phyloP scores from a whole-genome alignment of 2,113 vertebrate species.

The Aegypius monachus region DNA sequence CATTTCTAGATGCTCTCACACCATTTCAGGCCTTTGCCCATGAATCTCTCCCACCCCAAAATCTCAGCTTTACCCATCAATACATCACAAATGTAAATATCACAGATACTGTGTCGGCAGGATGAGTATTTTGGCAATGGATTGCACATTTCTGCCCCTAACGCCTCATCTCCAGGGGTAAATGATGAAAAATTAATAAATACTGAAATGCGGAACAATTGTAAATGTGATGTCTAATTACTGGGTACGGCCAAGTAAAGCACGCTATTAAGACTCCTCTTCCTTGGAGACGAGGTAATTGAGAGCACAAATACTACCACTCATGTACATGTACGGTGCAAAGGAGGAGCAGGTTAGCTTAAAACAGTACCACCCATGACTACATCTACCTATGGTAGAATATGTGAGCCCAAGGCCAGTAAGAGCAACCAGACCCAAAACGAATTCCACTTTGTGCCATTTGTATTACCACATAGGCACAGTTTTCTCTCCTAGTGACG shows the following conservation, averaged over 20 bases:
- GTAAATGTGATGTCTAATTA: not conserved
- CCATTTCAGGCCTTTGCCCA: not conserved
- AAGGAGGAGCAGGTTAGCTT: not conserved
- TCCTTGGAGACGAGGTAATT: not conserved
- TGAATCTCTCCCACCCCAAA: not conserved
- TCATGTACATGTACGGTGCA: not conserved
- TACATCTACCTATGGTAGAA: not conserved
- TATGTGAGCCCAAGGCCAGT: accelerated
- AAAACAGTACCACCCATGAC: not conserved
- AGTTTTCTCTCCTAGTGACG: not conserved
- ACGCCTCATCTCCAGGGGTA: not conserved
- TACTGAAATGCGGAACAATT: not conserved
- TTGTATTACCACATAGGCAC: not conserved
- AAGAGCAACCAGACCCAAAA: accelerated
- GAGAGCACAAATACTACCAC: not conserved
- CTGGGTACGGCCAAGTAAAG: not conserved
- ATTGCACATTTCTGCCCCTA: not conserved
- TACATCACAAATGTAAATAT: not conserved
- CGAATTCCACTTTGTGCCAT: not conserved
- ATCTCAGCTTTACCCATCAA: not conserved
- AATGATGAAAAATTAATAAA: not conserved
- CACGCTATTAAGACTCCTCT: accelerated
- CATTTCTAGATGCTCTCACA: not conserved
- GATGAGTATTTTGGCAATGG: not conserved
- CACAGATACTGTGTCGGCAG: not conserved